Base-by-base conservation (phyloP, 1,140 invertebrate genomes). In the Rhopalosiphum maidis region DNA sequence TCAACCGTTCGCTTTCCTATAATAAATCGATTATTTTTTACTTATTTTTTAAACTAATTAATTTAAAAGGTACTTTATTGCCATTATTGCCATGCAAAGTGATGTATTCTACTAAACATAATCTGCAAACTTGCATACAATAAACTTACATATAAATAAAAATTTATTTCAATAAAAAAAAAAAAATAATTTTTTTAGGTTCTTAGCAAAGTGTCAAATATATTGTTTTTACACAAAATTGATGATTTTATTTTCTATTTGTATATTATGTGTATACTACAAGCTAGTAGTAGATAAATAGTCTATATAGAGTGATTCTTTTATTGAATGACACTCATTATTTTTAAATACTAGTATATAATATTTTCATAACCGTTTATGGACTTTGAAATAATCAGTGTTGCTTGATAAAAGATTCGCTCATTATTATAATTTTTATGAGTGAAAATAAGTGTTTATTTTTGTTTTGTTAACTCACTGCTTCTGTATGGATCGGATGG, bases 401-500 rank as follows among this genome's bases (percentile, higher is more conserved):
- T 25, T 23, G 3, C 23, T 68, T 77, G 1, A n/a, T n/a, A 30
- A 30, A 77, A 11, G n/a, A 77, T 9, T 77, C 9, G 22, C 21
- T 15, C 8, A 8, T 7, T 83, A 83, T 83, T 41, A 41, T 83
- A 22, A 41, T 1, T 23, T 41, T 41, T 83, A 41, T 23, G 15
- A 77, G 8, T 41, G 30, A n/a, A 9, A 82, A 82, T 35, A 5
- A 21, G 18, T 82, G 15, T 18, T 21, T 18, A 77, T 11, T 41
- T 43, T 30, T 30, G 30, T 37, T 83, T 41, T 48, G 1, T 55
- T 54, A 48, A 96, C 97, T 97, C 95, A 97, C 97, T 94, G 97
- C 98, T 96, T 99, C 98, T 18, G 98, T 98, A 95, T 99, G 98
- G 94, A 99, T 96, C 37, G 98, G 98, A 95, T 99, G 98, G 23